Evolutionary conservation across 2,888 invertebrate species (phyloP).

Genomic region (Blera fallax): DNA sequence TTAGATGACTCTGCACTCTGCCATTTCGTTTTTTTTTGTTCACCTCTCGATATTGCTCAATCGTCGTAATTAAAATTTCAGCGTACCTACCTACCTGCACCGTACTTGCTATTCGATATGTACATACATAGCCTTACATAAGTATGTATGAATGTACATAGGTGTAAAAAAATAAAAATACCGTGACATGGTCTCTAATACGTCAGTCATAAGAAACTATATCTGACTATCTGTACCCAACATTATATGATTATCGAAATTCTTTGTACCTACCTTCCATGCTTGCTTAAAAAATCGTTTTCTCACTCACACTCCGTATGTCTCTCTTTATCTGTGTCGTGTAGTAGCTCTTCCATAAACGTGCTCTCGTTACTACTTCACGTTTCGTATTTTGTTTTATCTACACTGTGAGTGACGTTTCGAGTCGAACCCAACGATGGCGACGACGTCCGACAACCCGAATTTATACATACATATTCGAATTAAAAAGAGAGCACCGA

Average conservation of each 20-base stretch:
- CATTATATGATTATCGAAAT: slow-evolving; percentile 3
- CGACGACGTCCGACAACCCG: slow-evolving; percentile 33
- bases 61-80: too few relatives aligned
- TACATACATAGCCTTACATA: too few relatives aligned
- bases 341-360: slow-evolving; percentile 46
- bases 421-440: background rate
- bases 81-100: too few relatives aligned
- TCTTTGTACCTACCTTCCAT: slow-evolving; percentile 9
- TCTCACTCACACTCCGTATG: background rate
- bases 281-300: background rate
- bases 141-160: too few relatives aligned
- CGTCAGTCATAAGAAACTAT: background rate
- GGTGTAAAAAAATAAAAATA: too few relatives aligned
- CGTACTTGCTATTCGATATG: too few relatives aligned
- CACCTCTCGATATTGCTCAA: too few relatives aligned
- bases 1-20: too few relatives aligned
- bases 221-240: slow-evolving; percentile 1
- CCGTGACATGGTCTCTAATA: too few relatives aligned
- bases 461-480: slow-evolving; percentile 11
- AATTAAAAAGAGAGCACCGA: slow-evolving; percentile 46
- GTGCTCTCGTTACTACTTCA: slow-evolving; percentile 54
- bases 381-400: slow-evolving; percentile 26
- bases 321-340: slow-evolving; percentile 12
- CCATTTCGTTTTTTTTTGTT: too few relatives aligned
- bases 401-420: slow-evolving; percentile 28